phyloP scores from a whole-genome alignment of 1,140 invertebrate species.

The Bombus cullumanus region DNA sequence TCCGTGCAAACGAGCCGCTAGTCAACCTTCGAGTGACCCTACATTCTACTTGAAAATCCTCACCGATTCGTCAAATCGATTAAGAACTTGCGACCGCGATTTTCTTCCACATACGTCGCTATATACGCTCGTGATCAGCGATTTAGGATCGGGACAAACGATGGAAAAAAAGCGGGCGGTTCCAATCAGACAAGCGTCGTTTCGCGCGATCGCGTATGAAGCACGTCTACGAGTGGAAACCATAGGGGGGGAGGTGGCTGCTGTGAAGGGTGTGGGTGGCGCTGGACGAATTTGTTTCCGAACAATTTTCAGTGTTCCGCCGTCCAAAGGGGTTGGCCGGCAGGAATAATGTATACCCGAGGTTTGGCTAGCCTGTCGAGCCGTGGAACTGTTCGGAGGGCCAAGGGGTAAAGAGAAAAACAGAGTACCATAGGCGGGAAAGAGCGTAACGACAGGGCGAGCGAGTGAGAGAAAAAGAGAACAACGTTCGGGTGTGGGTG shows the following conservation, averaged over 20 bases:
- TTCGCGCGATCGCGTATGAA: constrained; percentile 34
- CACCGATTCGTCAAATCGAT: neutral
- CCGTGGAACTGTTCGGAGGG: constrained; percentile 42
- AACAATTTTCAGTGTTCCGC: constrained; percentile 72
- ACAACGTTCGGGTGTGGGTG: constrained; percentile 29
- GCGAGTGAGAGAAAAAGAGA: constrained; percentile 11
- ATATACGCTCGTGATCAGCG: neutral
- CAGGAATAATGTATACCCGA: constrained; percentile 75
- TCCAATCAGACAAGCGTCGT: constrained; percentile 46
- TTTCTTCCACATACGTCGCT: too few relatives aligned
- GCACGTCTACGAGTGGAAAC: constrained; percentile 21
- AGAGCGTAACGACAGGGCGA: constrained; percentile 9
- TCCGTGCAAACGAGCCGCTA: neutral
- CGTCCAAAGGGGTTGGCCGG: constrained; percentile 68
- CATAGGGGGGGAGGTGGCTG: neutral
- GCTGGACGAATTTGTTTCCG: constrained; percentile 69
- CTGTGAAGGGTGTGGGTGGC: neutral
- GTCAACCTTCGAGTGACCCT: neutral
- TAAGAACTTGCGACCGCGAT: neutral
- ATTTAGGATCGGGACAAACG: neutral
- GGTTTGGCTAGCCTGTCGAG: constrained; percentile 68
- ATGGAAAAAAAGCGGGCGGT: constrained; percentile 1
- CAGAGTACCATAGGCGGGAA: neutral
- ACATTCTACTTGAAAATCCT: neutral
- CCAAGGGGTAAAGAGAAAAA: neutral